Base-by-base conservation (phyloP, 2,113 vertebrate species). In the Crotalus tigris region DNA sequence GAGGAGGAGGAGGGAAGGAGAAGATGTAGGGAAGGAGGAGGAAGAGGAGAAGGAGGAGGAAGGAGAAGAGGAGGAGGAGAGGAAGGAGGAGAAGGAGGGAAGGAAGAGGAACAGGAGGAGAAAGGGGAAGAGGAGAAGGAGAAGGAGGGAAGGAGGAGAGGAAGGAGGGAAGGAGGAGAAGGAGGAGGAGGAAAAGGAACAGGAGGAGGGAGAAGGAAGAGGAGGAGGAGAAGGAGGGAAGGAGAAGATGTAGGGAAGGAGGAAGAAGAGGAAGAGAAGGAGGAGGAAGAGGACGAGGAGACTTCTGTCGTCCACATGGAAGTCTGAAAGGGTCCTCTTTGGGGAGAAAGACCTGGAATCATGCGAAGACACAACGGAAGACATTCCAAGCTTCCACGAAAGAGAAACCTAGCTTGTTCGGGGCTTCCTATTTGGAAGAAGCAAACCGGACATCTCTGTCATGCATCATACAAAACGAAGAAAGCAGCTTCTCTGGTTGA, bases 201-300 rank as follows among this genome's bases (percentile, higher is more conserved):
- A n/a, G n/a, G n/a, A 33, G 46, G 46, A 46, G 2, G 46, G 46
- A 46, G 46, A 4, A 46, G 46, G 46, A 46, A 0, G 1, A 46
- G 46, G 46, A 46, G 5, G 46, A 46, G 24, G 44, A 4, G 15
- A 5, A 90, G 88, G 92, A 96, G 92, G 39, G 1, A 39, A 91
- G 94, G 29, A 12, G n/a, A 19, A 90, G 90, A 92, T 46, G 44
- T 46, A 95, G 93, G 93, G 91, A 94, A 58, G 95, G 97, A 93
- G 61, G 91, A 94, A 87, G 91, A 94, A 10, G 10, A 64, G 10
- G 59, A 61, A 9, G 59, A 61, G 26, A 29, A 29, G 6, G 5
- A 23, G 3, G 2, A 59, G 9, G 24, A 26, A 3, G 9, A 61
- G 24, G 58, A 24, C 3, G 8, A 61, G 59, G 29, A 64, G 26